Evolutionary conservation across 2,797 vertebrate genomes (phyloP).

Genomic region (Glossophaga mutica): DNA sequence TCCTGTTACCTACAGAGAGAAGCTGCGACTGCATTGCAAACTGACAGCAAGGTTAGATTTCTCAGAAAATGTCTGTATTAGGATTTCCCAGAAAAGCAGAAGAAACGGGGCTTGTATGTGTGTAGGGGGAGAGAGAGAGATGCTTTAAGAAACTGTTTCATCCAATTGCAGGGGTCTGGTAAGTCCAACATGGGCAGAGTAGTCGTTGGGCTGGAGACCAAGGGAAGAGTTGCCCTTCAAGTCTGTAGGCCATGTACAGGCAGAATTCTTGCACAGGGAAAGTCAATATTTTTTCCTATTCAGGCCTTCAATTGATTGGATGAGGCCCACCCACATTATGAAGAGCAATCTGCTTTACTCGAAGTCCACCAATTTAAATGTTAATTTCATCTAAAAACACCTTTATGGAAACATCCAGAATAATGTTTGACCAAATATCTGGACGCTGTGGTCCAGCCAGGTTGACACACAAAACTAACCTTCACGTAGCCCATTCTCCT

Average conservation of each 20-base stretch:
- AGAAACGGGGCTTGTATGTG: not conserved
- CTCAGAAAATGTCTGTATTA: not conserved
- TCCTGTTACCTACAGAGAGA: not conserved
- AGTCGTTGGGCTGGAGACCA: not conserved
- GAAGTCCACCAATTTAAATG: not conserved
- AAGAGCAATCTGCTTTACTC: not conserved
- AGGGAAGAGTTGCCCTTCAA: not conserved
- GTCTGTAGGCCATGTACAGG: not conserved
- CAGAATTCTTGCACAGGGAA: not conserved
- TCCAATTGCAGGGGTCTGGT: not conserved
- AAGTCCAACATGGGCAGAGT: not conserved
- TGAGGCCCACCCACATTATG: not conserved
- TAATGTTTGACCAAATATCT: not conserved
- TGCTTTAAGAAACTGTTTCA: not conserved
- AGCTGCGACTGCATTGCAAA: not conserved
- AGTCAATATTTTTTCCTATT: not conserved
- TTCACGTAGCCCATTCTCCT: not conserved
- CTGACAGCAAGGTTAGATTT: not conserved
- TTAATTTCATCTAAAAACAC: not conserved
- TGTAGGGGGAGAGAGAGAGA: not conserved
- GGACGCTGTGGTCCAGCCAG: not conserved
- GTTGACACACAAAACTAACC: not conserved
- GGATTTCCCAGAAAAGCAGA: not conserved
- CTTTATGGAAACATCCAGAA: not conserved
- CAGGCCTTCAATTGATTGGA: not conserved